Evolutionary conservation across 2,888 invertebrate genomes (phyloP).

Genomic region (Prosapia bicincta): DNA sequence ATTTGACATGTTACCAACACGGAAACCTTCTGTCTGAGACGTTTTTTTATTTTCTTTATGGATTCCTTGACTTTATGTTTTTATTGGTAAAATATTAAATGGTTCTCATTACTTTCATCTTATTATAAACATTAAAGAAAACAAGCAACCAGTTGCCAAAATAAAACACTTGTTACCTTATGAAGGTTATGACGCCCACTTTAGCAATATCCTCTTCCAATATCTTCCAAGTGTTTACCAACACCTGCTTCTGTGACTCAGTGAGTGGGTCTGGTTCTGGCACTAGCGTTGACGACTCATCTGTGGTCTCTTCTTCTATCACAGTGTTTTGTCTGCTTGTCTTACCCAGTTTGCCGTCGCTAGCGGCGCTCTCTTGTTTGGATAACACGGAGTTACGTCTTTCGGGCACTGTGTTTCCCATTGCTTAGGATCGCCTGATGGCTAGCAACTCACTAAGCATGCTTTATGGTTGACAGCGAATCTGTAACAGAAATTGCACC

Average conservation of each 20-base stretch:
- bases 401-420: slow-evolving; percentile 40
- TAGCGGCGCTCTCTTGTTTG: slow-evolving; percentile 34
- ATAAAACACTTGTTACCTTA: slow-evolving; percentile 44
- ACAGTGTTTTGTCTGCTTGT: slow-evolving; percentile 38
- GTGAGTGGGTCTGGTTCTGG: slow-evolving; percentile 39
- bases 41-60: neutral
- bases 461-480: too few species aligned
- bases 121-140: too few species aligned
- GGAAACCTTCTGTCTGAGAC: too few species aligned
- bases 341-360: slow-evolving; percentile 25
- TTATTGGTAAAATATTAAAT: too few species aligned
- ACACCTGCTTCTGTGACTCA: slow-evolving; percentile 45
- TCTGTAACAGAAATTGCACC: too few species aligned
- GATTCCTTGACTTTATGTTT: too few species aligned
- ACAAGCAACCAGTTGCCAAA: too few species aligned
- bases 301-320: slow-evolving; percentile 33
- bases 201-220: slow-evolving; percentile 47
- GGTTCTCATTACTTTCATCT: too few species aligned
- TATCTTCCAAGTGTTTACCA: slow-evolving; percentile 46
- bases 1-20: too few species aligned
- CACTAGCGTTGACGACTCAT: neutral
- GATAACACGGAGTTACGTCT: slow-evolving; percentile 38
- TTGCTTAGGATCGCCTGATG: slow-evolving; percentile 18
- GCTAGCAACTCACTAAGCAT: too few species aligned
- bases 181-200: slow-evolving; percentile 49